Base-by-base conservation (phyloP, 2,888 invertebrate species). In the Campoplex nolae region DNA sequence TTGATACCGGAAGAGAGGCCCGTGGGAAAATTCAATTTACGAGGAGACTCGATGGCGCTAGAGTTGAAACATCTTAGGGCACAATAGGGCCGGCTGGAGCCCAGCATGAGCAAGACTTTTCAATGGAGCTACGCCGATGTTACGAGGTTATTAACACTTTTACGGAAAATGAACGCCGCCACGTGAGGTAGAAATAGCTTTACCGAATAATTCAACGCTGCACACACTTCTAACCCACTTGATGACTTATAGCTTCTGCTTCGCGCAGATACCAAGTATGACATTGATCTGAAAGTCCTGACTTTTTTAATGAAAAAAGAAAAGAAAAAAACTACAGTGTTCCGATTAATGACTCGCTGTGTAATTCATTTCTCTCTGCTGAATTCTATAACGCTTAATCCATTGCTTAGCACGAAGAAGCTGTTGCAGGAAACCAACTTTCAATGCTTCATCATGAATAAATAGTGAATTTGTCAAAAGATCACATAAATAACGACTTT, bases 381-480 rank as follows among this genome's bases (percentile, higher is more conserved):
- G 42, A 70, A 83, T 68, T 79, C 82, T 62, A 85, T 83, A 83
- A 51, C 48, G 62, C 62, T 51, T 75, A 78, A 78, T 82, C 74
- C 68, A 68, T 68, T 54, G 73, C 23, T 32, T 38, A 42, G 28
- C 62, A 42, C 18, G 58, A 51, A 67, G 56, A 11, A 48, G 48
- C 9, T 71, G 28, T 6, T 62, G 2, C 7, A 62, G 32, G 32
- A 16, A 13, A 16, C 32, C 16, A 62, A 32, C 62, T 32, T 32
- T 32, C 6, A 1, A 13, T 28, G 11, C 13, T 58, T 13, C 58
- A 16, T 1, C 13, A 28, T 32, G 28, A 32, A 32, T 32, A 45
- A 45, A 16, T 51, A 18, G 51, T 51, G 18, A 18, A 51, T 51
- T n/a, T n/a, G 3, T 51, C 16, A 18, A 4, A 51, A n/a, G 4